Conservation (phyloP, 2,113 vertebrate species). For the Ovis aries region DNA sequence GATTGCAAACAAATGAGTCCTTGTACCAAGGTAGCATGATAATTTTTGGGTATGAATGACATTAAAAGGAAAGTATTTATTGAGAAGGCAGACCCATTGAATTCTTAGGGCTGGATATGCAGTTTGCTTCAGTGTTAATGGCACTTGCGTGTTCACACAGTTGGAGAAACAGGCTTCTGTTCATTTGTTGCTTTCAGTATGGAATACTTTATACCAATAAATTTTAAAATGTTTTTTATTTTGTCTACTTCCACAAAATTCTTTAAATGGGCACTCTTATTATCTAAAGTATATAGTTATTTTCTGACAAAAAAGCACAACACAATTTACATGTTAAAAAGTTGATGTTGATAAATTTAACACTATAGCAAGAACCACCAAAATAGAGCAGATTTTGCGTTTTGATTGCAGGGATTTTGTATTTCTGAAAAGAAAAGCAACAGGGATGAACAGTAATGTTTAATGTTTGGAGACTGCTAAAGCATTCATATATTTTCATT, state of each 20-base stretch:
- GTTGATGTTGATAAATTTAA: constrained; percentile 22
- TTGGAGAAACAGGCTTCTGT: constrained; percentile 46
- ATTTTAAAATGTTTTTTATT: constrained; percentile 41
- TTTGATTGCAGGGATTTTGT: constrained; percentile 18
- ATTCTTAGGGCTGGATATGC: constrained; percentile 17
- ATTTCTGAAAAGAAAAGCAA: constrained; percentile 38
- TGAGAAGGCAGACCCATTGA: constrained; percentile 39
- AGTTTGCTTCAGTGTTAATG: constrained; percentile 35
- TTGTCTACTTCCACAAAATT: constrained; percentile 1
- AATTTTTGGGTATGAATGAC: constrained; percentile 47
- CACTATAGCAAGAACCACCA: background rate
- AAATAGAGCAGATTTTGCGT: constrained; percentile 10
- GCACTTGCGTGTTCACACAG: constrained; percentile 22
- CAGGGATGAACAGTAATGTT: background rate
- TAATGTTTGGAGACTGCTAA: constrained; percentile 4
- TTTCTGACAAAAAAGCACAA: constrained; percentile 26
- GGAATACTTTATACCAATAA: background rate
- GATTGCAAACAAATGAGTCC: constrained; percentile 47
- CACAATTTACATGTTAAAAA: constrained; percentile 34
- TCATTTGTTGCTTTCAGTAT: constrained; percentile 45
- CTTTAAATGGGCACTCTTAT: constrained; percentile 20
- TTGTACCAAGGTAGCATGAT: constrained; percentile 42
- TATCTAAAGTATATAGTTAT: constrained; percentile 12
- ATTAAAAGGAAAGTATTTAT: constrained; percentile 37
- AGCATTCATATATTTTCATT: background rate